Evolutionary conservation across 2,888 invertebrate genomes (phyloP).

Genomic region (Eupithecia inturbata): DNA sequence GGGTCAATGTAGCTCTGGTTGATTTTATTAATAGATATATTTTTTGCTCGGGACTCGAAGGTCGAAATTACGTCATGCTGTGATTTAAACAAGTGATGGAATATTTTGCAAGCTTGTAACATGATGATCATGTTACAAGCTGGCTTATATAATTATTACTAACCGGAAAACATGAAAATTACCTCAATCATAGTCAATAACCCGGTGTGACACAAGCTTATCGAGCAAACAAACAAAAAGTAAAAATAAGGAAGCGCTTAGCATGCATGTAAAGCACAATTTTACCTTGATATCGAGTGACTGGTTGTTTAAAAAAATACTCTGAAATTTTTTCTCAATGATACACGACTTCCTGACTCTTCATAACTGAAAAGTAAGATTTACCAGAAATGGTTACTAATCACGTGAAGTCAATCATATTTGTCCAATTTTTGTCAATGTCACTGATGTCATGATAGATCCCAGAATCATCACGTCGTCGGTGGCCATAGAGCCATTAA

Average conservation of each 20-base stretch:
- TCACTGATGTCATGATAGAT: slow-evolving; percentile 46
- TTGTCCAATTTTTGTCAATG: slow-evolving; percentile 28
- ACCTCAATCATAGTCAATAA: neutral
- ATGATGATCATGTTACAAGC: slow-evolving; percentile 16
- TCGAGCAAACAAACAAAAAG: neutral
- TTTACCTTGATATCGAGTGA: neutral
- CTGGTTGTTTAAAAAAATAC: neutral
- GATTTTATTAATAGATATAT: slow-evolving; percentile 48
- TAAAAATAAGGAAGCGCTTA: neutral
- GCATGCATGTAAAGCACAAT: neutral
- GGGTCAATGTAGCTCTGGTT: slow-evolving; percentile 60
- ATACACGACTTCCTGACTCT: neutral
- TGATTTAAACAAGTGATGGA: slow-evolving; percentile 39
- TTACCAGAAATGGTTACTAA: neutral
- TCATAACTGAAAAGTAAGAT: neutral
- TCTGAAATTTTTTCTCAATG: neutral
- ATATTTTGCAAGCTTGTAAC: slow-evolving; percentile 32
- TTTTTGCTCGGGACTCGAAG: slow-evolving; percentile 63
- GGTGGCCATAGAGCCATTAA: slow-evolving; percentile 63
- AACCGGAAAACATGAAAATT: neutral
- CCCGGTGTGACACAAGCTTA: neutral
- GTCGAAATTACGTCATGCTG: slow-evolving; percentile 61
- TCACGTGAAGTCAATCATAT: neutral
- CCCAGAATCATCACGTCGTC: slow-evolving; percentile 52
- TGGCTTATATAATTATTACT: neutral